Evolutionary conservation across 2,797 vertebrate genomes (phyloP).

Genomic region (Gymnodraco acuticeps): DNA sequence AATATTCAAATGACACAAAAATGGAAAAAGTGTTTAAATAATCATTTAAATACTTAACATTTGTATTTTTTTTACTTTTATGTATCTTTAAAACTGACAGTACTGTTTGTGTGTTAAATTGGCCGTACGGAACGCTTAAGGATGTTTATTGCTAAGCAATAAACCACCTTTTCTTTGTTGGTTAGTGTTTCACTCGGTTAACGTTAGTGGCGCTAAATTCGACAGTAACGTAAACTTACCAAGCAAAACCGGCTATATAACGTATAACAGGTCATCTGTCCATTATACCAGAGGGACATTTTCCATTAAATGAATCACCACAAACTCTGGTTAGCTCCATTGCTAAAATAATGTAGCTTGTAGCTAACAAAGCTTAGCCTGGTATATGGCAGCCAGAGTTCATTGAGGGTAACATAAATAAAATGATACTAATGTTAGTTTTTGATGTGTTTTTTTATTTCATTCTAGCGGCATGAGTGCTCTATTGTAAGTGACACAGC

Average conservation of each 20-base stretch:
- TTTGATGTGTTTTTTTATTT: not conserved
- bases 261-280: rapidly evolving
- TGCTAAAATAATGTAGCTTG: conserved; percentile 54
- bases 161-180: conserved; percentile 72
- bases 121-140: not conserved
- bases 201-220: not conserved
- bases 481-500: rapidly evolving
- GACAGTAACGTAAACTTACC: not conserved
- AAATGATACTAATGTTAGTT: not conserved
- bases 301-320: conserved; percentile 8
- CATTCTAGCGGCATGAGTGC: rapidly evolving
- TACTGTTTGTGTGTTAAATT: not conserved
- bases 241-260: not conserved
- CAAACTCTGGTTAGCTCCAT: conserved; percentile 20
- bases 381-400: conserved; percentile 54
- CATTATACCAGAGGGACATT: not conserved
- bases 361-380: conserved; percentile 62
- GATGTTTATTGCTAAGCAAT: conserved; percentile 35
- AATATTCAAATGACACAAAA: not conserved
- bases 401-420: conserved; percentile 34
- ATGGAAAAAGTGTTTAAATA: not conserved
- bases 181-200: conserved; percentile 31
- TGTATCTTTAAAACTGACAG: not conserved
- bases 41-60: not conserved
- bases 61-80: not conserved